phyloP scores from a whole-genome alignment of 2,113 vertebrate genomes.

The Oxyruncus cristatus region DNA sequence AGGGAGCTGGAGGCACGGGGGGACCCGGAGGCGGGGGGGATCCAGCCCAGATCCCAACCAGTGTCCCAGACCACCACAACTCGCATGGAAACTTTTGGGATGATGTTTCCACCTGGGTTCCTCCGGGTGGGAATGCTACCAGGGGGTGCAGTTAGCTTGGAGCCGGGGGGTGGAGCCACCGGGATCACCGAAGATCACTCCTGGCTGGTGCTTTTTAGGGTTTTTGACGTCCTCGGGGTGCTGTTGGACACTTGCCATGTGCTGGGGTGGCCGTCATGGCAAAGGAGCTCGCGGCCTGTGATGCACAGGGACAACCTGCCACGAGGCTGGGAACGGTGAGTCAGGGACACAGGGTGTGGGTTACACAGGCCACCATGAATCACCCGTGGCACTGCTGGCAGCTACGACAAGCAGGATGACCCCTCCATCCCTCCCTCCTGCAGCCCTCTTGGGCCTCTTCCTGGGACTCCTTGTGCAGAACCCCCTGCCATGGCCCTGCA shows the following conservation, averaged over 20 bases:
- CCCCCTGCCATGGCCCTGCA: rapidly evolving
- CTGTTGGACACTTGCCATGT: not conserved
- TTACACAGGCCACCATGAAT: not conserved
- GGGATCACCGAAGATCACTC: not conserved
- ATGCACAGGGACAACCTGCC: not conserved
- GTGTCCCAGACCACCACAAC: not conserved
- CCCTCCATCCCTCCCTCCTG: not conserved
- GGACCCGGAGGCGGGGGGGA: not conserved
- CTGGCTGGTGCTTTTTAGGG: not conserved
- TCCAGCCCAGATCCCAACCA: not conserved
- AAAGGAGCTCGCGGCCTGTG: not conserved
- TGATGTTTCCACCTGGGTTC: not conserved
- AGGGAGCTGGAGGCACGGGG: not conserved
- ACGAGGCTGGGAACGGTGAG: not conserved
- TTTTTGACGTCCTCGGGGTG: not conserved
- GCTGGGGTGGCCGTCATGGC: rapidly evolving
- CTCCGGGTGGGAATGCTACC: not conserved
- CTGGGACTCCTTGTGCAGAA: not conserved
- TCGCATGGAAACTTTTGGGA: not conserved
- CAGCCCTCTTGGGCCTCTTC: not conserved
- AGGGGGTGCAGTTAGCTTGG: not conserved
- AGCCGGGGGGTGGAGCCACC: not conserved
- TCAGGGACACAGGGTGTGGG: constrained; percentile 17
- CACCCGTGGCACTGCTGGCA: not conserved
- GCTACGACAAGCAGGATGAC: rapidly evolving